phyloP scores from a whole-genome alignment of 2,888 invertebrate genomes.

The Mantis religiosa region DNA sequence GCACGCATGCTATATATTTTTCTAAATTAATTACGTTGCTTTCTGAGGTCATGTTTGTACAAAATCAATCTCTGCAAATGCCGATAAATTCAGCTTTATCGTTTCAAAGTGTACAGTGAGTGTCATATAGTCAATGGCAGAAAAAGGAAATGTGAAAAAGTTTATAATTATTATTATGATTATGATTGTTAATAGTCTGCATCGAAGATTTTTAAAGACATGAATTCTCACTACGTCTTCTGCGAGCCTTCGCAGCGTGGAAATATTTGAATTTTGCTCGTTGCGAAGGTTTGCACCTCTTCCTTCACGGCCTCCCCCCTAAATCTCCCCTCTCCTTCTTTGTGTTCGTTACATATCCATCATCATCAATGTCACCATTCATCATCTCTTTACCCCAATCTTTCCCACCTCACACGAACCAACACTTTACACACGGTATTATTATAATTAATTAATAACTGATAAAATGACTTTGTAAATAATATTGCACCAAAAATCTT shows the following conservation, averaged over 20 bases:
- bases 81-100: background rate
- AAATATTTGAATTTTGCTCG: background rate
- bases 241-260: background rate
- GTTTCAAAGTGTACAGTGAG: constrained; percentile 21
- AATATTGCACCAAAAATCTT: constrained; percentile 30
- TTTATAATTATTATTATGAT: background rate
- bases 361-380: background rate
- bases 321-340: constrained; percentile 5
- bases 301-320: background rate
- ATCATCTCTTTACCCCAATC: background rate
- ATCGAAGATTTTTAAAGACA: constrained; percentile 20
- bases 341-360: constrained; percentile 15
- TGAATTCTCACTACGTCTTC: background rate
- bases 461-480: constrained; percentile 29
- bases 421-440: background rate
- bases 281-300: background rate
- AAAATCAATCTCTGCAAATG: background rate
- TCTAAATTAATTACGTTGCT: background rate
- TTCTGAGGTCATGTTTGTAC: background rate
- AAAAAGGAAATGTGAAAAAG: constrained; percentile 12
- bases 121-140: constrained; percentile 28
- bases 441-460: constrained; percentile 2
- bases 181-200: constrained; percentile 16
- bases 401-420: background rate
- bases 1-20: background rate